Evolutionary conservation across 2,888 invertebrate species (phyloP).

Genomic region (Thecocarcelia acutangulata): DNA sequence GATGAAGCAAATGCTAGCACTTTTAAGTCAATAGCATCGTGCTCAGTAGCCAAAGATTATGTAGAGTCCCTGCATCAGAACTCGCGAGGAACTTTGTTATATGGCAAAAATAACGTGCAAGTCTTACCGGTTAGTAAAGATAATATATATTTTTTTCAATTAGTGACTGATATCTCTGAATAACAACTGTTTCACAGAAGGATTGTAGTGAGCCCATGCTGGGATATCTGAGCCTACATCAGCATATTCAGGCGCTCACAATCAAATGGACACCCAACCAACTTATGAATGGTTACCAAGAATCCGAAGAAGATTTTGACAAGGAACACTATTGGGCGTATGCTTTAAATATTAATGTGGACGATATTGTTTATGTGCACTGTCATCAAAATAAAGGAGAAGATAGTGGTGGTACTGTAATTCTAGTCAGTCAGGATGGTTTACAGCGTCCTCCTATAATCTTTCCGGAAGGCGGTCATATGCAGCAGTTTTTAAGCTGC

Average conservation of each 20-base stretch:
- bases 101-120: slow-evolving; percentile 95
- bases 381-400: slow-evolving; percentile 92
- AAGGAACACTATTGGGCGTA: slow-evolving; percentile 94
- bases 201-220: slow-evolving; percentile 91
- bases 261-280: slow-evolving; percentile 99
- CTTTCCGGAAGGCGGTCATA: slow-evolving; percentile 94
- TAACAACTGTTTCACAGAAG: slow-evolving; percentile 83
- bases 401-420: slow-evolving; percentile 91
- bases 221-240: slow-evolving; percentile 96
- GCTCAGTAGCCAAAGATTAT: slow-evolving; percentile 90
- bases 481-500: slow-evolving; percentile 94
- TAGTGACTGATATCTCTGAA: not conserved
- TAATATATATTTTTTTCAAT: not conserved
- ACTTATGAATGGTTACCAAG: slow-evolving; percentile 94
- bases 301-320: slow-evolving; percentile 86
- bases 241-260: slow-evolving; percentile 89
- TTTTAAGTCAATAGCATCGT: slow-evolving; percentile 79
- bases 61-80: slow-evolving; percentile 98
- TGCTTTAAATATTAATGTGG: slow-evolving; percentile 93
- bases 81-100: slow-evolving; percentile 92
- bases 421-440: slow-evolving; percentile 95
- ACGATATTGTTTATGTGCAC: slow-evolving; percentile 97
- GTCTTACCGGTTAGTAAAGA: slow-evolving; percentile 90
- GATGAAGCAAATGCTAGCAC: slow-evolving; percentile 84
- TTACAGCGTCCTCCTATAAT: slow-evolving; percentile 96